Evolutionary conservation across 2,888 invertebrate genomes (phyloP).

Genomic region (Eupithecia abbreviata): DNA sequence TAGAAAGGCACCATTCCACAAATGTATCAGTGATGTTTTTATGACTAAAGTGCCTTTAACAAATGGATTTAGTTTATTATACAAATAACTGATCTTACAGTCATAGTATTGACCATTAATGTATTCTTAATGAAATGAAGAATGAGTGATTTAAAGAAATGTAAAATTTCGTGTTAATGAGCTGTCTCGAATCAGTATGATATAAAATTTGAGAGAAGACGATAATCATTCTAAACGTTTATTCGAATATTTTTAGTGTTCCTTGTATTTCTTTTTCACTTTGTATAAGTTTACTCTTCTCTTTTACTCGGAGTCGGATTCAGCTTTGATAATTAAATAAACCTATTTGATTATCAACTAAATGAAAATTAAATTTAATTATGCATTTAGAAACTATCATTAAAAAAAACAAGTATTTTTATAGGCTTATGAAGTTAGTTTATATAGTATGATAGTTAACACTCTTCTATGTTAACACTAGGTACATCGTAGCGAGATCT

Average conservation of each 20-base stretch:
- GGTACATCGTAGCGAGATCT: slow-evolving; percentile 55
- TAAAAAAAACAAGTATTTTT: slow-evolving; percentile 59
- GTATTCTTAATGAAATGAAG: not conserved
- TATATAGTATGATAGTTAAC: slow-evolving; percentile 60
- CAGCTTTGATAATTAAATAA: not conserved
- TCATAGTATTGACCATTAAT: not conserved
- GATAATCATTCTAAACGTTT: slow-evolving; percentile 5
- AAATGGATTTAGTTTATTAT: not conserved
- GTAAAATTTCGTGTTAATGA: not conserved
- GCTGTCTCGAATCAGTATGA: not conserved
- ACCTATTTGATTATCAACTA: not conserved
- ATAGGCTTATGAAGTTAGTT: slow-evolving; percentile 58
- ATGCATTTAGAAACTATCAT: slow-evolving; percentile 41
- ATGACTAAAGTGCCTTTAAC: slow-evolving; percentile 12
- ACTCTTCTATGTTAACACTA: slow-evolving; percentile 13
- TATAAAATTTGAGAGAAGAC: not conserved
- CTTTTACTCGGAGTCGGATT: not conserved
- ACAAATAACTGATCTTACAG: not conserved
- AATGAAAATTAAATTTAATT: not conserved
- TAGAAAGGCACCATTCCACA: not conserved
- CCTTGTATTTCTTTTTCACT: slow-evolving; percentile 5
- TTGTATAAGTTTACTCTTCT: not conserved
- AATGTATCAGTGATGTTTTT: not conserved
- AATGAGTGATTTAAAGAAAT: not conserved
- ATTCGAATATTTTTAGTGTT: not conserved